Percentiles rank a stretch among this genome's conserved stretches.
These are phyloP conservation scores for Nipponia nippon DNA, from an alignment of 2,113 vertebrate genomes.

Conservation along the genomic window DNA sequence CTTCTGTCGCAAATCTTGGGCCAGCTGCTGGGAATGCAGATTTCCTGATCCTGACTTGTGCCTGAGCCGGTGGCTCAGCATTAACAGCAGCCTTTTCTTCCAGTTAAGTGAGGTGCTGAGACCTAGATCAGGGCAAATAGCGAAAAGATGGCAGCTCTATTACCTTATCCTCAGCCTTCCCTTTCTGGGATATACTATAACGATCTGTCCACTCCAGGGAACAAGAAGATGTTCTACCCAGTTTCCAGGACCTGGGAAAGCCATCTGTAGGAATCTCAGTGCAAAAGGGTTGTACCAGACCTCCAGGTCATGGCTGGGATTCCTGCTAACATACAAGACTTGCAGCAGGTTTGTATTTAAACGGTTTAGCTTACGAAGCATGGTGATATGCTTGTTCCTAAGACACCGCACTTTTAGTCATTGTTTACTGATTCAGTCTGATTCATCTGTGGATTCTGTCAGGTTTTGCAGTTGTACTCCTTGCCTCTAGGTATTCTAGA, in stretches of 20 bases:
- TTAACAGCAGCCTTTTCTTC: not conserved
- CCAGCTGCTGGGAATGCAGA: not conserved
- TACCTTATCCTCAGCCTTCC: not conserved
- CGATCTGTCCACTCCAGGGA: not conserved
- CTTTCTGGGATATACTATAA: not conserved
- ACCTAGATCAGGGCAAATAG: not conserved
- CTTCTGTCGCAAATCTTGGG: not conserved
- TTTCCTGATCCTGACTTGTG: not conserved
- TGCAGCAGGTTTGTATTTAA: not conserved
- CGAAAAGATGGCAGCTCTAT: not conserved
- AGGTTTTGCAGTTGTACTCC: not conserved
- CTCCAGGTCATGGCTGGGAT: not conserved
- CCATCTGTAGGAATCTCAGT: not conserved
- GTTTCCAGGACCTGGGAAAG: not conserved
- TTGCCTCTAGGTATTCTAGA: not conserved
- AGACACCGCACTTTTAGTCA: not conserved
- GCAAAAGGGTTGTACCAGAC: not conserved
- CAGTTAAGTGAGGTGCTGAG: not conserved
- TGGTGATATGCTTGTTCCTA: not conserved
- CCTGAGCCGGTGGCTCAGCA: not conserved
- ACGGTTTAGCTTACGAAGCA: not conserved
- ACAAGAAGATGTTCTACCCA: not conserved
- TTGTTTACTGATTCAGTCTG: slow-evolving; percentile 12
- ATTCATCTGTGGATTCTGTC: slow-evolving; percentile 25
- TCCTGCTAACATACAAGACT: not conserved